These are phyloP conservation scores for Heteromyza rotundicornis DNA, from an alignment of 2,888 invertebrate species.

Conservation along the genomic window DNA sequence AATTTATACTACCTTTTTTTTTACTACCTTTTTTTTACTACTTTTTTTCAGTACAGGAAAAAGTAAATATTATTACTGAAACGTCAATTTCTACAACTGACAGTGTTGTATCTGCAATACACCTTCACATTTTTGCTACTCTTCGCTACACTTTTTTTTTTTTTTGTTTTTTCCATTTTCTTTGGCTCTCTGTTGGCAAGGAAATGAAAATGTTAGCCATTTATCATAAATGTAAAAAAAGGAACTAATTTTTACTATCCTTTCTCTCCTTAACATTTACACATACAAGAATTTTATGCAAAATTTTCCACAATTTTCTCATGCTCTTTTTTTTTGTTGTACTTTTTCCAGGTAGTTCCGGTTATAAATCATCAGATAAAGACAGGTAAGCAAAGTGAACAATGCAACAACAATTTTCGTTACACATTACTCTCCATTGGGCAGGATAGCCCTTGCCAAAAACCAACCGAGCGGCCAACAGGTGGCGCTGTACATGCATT, in stretches of 20 bases:
- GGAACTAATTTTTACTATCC: conserved; percentile 18
- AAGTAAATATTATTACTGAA: too few relatives aligned
- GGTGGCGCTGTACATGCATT: conserved; percentile 47
- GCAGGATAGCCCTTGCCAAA: too few relatives aligned
- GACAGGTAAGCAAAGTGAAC: conserved; percentile 72
- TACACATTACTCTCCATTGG: not conserved
- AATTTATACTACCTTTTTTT: not conserved
- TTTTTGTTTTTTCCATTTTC: not conserved
- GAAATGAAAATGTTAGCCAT: conserved; percentile 13
- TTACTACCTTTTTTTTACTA: too few relatives aligned
- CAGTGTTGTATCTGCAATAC: not conserved
- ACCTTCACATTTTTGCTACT: too few relatives aligned
- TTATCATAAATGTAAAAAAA: conserved; percentile 16
- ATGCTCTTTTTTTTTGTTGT: conserved; percentile 19
- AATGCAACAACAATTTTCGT: conserved; percentile 21
- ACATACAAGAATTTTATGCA: conserved; percentile 25
- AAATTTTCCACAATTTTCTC: conserved; percentile 29
- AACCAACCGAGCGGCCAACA: conserved; percentile 36
- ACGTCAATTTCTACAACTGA: not conserved
- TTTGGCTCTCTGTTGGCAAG: not conserved
- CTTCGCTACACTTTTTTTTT: not conserved
- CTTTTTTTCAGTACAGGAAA: not conserved
- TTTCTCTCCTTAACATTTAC: conserved; percentile 21
- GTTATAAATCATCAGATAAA: conserved; percentile 83
- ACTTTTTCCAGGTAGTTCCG: conserved; percentile 71